Base-by-base conservation (phyloP, 1,140 invertebrate genomes). In the Pseudomyrmex gracilis region DNA sequence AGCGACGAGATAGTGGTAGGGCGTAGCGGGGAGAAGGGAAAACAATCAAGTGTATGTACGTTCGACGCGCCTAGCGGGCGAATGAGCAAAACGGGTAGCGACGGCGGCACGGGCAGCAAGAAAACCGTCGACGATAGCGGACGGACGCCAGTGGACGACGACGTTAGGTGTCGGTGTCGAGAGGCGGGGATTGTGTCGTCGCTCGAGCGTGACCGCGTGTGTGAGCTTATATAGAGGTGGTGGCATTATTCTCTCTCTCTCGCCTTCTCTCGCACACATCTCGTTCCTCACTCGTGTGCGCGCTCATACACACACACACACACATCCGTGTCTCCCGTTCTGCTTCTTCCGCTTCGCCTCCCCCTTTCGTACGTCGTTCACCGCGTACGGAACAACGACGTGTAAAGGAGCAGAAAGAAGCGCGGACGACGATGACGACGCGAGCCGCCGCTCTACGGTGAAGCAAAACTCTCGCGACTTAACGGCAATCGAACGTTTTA, bases 201-300 rank as follows among this genome's bases (percentile, higher is more conserved):
- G 92, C 89, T 92, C 84, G 87, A 90, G 89, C 86, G 89, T 89
- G 91, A 89, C 88, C 91, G 91, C 91, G 87, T 91, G 92, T 86
- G 82, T 82, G 71, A 86, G 61, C 49, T 85, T 68, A 53, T 34
- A 49, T 45, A 51, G 13, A 34, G 57, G 51, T 70, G 58, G 49
- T 12, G 20, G 8, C 66, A 45, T 47, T 10, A 13, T 57, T 9
- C 4, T 20, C 43, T 55, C 34, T 20, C n/a, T 47, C 10, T 53
- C 24, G 57, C 8, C 24, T 7, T 68, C 74, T 22, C 55, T 7
- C n/a, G 10, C 22, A n/a, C 17, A 4, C 5, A 34, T 17, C 22
- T 34, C 10, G 7, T 24, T 15, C 43, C 43, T 0, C 34, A 34
- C 34, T 34, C 34, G 34, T 34, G 5, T 5, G 34, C 34, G 5